Base-by-base conservation (phyloP, 2,113 vertebrate genomes). In the Strigops habroptila region DNA sequence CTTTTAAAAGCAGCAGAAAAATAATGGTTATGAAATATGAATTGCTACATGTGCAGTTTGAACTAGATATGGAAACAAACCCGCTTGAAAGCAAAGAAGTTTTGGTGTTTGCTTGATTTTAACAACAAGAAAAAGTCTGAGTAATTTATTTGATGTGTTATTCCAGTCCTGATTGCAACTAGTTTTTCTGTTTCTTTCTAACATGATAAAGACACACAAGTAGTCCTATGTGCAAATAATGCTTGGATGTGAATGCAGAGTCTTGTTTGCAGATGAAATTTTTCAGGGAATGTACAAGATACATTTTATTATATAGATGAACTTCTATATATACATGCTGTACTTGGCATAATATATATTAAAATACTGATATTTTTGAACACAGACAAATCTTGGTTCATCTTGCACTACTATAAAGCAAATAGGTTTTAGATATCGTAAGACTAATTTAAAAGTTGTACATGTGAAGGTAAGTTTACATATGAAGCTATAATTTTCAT, bases 1-100 rank as follows among this genome's bases (percentile, higher is more conserved):
- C 28, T 93, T 86, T 79, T 53, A 71, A 78, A 65, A 51, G 41
- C 22, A 91, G 59, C 41, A 75, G 44, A 79, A 81, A 68, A 93
- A 75, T 60, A 86, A 67, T 83, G 39, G 19, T 94, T 95, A 84
- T 89, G 80, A 93, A 93, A 92, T 87, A 82, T 10, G 27, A 46
- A 84, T 95, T 81, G 43, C 80, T 92, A 24, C 73, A 86, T 92
- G 25, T 92, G 39, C 69, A 78, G 33, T 86, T 92, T 79, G 51
- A 84, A 33, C 49, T 90, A 75, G 73, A 82, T 90, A 62, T 21
- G 59, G 64, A 88, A 43, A 90, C 25, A 90, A 86, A 77, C 24
- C 22, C 55, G 75, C 44, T 81, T 86, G 52, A 95, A 82, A 94
- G 71, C 41, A 39, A 80, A 52, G 27, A 30, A 16, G 7, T 44